These are phyloP conservation scores for Ascidia mentula DNA, from an alignment of 23 tunicate species.

Conservation along the genomic window DNA sequence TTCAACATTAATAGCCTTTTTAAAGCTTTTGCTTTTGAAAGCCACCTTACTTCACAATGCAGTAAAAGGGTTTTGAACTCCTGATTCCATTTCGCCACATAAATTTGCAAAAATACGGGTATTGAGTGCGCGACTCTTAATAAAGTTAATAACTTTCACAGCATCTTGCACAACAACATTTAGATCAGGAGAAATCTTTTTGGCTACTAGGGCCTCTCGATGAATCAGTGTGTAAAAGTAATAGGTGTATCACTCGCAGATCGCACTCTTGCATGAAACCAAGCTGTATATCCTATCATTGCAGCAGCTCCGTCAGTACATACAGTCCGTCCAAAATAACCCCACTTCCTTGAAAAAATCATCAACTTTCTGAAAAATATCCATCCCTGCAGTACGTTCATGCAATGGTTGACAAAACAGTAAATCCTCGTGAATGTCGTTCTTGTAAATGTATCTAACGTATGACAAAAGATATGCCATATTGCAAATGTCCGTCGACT, in stretches of 20 bases:
- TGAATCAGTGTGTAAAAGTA: slow-evolving; percentile 7
- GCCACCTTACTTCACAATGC: slow-evolving; percentile 35
- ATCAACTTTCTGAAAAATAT: not conserved
- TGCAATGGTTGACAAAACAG: slow-evolving; percentile 20
- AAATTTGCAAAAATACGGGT: not conserved
- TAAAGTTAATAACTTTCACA: slow-evolving; percentile 46
- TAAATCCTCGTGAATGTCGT: slow-evolving; percentile 20
- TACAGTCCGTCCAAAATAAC: slow-evolving; percentile 5
- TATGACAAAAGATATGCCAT: not conserved
- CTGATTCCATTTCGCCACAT: not conserved
- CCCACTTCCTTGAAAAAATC: slow-evolving; percentile 29
- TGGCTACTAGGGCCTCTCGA: slow-evolving; percentile 44
- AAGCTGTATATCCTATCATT: slow-evolving; percentile 22
- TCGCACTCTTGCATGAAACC: no score
- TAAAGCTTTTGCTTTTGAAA: slow-evolving; percentile 43
- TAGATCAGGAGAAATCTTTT: slow-evolving; percentile 35
- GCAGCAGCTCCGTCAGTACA: slow-evolving; percentile 47
- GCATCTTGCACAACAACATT: slow-evolving; percentile 30
- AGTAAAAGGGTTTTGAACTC: slow-evolving; percentile 28
- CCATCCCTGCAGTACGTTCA: not conserved
- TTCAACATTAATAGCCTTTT: no score
- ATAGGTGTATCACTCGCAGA: slow-evolving; percentile 33
- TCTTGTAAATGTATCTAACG: slow-evolving; percentile 16
- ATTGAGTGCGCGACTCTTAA: not conserved
- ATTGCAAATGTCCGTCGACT: not conserved